Evolutionary conservation across 2,797 vertebrate species (phyloP), one percentile per base, ranked within the genome.

Genomic region (Coregonus ussuriensis): DNA sequence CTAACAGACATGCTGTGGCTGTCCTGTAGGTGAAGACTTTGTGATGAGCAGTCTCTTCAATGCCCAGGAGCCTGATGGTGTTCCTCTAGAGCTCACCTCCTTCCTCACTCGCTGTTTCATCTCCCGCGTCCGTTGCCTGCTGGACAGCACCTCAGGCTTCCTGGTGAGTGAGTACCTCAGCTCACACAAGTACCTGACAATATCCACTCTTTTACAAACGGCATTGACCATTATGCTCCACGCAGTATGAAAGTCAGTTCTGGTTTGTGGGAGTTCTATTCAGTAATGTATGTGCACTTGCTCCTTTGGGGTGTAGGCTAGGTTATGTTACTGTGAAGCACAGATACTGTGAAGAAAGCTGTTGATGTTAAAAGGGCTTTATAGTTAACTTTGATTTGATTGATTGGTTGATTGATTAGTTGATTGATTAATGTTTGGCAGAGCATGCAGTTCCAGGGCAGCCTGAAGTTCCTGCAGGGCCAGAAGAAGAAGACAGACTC

Each of bases 381-480:
- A 65, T 65, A 13, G 21, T 25, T 65, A 3, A 25, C 21, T 65
- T 29, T 29, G 29, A 31, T 31, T 31, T 31, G 29, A 0, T 66
- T 31, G 4, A 25, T 66, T 29, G 11, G 29, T n/a, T 31, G 6
- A 33, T 69, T 33, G 21, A 7, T 41, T 41, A 7, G 6, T 41
- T 13, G 41, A 47, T 47, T 47, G 11, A 11, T 47, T 13, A 13
- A 47, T 47, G 41, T 47, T 63, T 51, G 3, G 14, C 84, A 96
- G 95, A 96, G 93, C 3, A 94, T 96, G 95, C 95, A 96, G 88
- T 96, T 96, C 85, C 95, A 96, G 89, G 96, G 96, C 33, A 95
- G 93, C 85, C 87, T 96, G 0, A 96, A 94, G 77, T 95, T 96
- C 87, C 93, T 96, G 70, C 94, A 95, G 59, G 96, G 96, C 68